Evolutionary conservation across 2,113 vertebrate genomes (phyloP).

Genomic region (Ascaphus truei): DNA sequence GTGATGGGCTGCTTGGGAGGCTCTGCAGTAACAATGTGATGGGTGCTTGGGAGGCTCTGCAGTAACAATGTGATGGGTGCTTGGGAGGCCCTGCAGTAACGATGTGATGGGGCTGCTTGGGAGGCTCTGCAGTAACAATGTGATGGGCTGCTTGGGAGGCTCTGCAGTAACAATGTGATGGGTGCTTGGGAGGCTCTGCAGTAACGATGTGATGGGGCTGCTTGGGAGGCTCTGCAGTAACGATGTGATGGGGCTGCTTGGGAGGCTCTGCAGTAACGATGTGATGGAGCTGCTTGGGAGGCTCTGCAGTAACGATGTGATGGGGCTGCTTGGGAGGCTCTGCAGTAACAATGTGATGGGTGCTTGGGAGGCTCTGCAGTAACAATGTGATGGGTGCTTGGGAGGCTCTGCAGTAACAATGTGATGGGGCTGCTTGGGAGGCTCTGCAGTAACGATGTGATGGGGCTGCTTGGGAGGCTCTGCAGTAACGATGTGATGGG

Average conservation of each 20-base stretch:
- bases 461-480: too few relatives aligned
- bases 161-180: not conserved
- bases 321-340: constrained; percentile 5
- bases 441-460: too few relatives aligned
- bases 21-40: constrained; percentile 8
- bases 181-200: too few relatives aligned
- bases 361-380: too few relatives aligned
- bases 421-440: too few relatives aligned
- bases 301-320: not conserved
- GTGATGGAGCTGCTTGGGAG: too few relatives aligned
- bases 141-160: constrained; percentile 2
- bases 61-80: not conserved
- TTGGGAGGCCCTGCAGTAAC: too few relatives aligned
- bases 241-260: not conserved
- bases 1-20: too few relatives aligned
- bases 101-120: too few relatives aligned
- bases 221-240: not conserved
- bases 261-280: too few relatives aligned
- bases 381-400: constrained; percentile 3
- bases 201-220: not conserved
- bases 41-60: constrained; percentile 1
- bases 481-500: not conserved
- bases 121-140: not conserved
- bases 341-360: not conserved
- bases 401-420: not conserved